Evolutionary conservation across 2,797 vertebrate species (phyloP), one percentile per base, ranked within the genome.

Genomic region (Furcifer pardalis): DNA sequence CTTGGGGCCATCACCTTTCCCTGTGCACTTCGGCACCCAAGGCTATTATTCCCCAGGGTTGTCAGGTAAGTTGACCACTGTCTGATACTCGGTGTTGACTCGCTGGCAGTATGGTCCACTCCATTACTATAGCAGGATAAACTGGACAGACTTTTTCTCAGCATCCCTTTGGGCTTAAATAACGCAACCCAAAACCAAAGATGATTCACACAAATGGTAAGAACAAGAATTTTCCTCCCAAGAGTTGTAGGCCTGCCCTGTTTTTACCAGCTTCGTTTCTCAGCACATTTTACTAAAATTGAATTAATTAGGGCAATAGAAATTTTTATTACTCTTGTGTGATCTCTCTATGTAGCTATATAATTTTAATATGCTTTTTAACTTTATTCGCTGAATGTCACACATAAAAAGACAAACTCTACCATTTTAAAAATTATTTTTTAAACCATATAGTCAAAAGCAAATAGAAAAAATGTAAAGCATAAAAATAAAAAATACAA

Each of bases 351-450:
- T 77, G 63, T 68, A 77, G 79, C 73, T 23, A 49, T 76, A 77
- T 85, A 85, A 81, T 81, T 85, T 75, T 85, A 85, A 81, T 81
- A 81, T 76, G 72, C 63, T 81, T 85, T 81, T 46, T 76, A 81
- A 81, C 69, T 69, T 60, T 85, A 76, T 85, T 49, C 63, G 8
- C n/a, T 69, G 30, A 75, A 66, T 81, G 56, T 60, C 52, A 76
- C 71, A 68, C n/a, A 75, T 80, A 85, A 66, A 35, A 77, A 77
- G 84, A 80, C 60, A 80, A 79, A 84, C 30, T 79, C 83, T 69
- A 30, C 62, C 30, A 63, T 59, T 59, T 59, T 59, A 59, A 59
- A 59, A 59, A 5, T 59, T 4, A 59, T 15, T 15, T 59, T 59
- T 59, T 17, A 59, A 59, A 4, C 4, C 56, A 17, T 59, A 59